Base-by-base conservation (phyloP, 2,797 vertebrate species). In the Protonibea diacanthus region DNA sequence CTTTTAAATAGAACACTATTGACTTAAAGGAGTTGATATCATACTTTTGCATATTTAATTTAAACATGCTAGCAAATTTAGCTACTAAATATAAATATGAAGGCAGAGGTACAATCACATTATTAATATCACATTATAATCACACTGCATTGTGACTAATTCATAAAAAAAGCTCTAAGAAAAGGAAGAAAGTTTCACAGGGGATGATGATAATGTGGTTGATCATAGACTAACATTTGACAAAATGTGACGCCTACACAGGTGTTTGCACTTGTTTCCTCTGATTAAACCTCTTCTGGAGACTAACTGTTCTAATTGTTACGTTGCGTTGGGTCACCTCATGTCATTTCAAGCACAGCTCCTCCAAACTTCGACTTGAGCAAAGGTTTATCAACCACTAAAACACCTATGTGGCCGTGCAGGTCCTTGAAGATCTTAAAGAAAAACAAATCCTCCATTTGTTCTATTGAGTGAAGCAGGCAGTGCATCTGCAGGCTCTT, bases 401-500 rank as follows among this genome's bases (percentile, higher is more conserved):
- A 42, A 65, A 65, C 45, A 52, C 60, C 59, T 66, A 64, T 62
- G 63, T 66, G 40, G 64, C 20, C 23, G 52, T 20, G 27, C 11
- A 48, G 56, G 27, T 65, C 20, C 15, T 72, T 29, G 29, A 44
- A 64, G 52, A 42, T 61, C 58, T 52, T 23, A 51, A 61, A 52
- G 18, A 58, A 40, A 11, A 70, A 67, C 45, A 76, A 71, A 64
- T 42, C 61, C 69, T 29, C 48, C 76, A 76, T 82, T 53, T 77
- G 62, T 29, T 74, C 40, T 49, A 44, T 42, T 71, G 61, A 58
- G 58, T 12, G 48, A 61, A 60, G 52, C 71, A 57, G 48, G 48
- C 4, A 0, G 0, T 64, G 49, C 29, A 58, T 76, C 60, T 59
- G 52, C 25, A 53, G 40, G 25, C 40, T 62, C 21, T 2, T 10